Percentiles rank a stretch among this genome's conserved stretches.
These are phyloP conservation scores for Pandion haliaetus DNA, from an alignment of 2,113 vertebrate species.

Conservation along the genomic window DNA sequence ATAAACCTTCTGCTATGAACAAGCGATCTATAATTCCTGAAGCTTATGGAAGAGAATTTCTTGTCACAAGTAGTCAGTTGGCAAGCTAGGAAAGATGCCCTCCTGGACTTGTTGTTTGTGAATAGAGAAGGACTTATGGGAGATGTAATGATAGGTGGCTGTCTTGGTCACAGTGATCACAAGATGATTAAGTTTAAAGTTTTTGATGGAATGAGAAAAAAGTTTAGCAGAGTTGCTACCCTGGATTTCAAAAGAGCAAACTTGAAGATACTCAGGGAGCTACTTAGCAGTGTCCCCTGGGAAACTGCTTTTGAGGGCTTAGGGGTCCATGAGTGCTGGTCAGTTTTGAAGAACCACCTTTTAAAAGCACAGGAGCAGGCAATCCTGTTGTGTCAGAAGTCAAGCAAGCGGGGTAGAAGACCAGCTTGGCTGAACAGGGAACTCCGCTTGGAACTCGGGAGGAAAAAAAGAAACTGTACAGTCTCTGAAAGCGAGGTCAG, in stretches of 20 bases:
- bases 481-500: not conserved
- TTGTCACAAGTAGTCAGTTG: not conserved
- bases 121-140: not conserved
- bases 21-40: not conserved
- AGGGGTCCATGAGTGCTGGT: too few species aligned
- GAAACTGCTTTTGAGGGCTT: not conserved
- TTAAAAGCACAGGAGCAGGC: not conserved
- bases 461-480: too few species aligned
- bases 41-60: not conserved
- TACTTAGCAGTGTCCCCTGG: not conserved
- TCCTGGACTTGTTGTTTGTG: not conserved
- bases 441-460: not conserved
- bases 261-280: not conserved
- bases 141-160: not conserved
- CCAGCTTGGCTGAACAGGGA: not conserved
- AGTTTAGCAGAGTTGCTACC: not conserved
- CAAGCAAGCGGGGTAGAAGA: not conserved
- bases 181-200: not conserved
- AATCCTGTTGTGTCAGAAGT: not conserved
- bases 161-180: fast-evolving
- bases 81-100: not conserved
- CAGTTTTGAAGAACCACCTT: not conserved
- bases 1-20: not conserved
- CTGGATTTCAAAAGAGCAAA: not conserved
- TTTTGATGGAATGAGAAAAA: not conserved